These are phyloP conservation scores for Dryas iulia DNA, from an alignment of 1,140 invertebrate species.

Conservation along the genomic window DNA sequence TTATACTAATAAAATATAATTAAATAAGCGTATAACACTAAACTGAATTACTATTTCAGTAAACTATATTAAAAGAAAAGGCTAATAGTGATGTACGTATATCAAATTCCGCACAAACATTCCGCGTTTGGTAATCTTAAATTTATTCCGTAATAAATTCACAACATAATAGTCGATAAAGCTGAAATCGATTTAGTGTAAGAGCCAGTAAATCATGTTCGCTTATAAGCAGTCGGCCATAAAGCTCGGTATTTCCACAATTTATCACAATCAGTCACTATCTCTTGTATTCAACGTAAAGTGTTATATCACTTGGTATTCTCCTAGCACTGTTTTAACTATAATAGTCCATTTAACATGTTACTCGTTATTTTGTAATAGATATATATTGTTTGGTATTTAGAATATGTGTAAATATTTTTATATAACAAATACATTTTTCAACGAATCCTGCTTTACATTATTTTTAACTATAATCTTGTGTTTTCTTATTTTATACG, in stretches of 20 bases:
- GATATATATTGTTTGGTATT: background rate
- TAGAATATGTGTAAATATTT: background rate
- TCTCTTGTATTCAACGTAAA: slow-evolving; percentile 11
- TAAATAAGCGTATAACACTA: background rate
- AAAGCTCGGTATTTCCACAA: slow-evolving; percentile 19
- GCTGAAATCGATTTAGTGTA: slow-evolving; percentile 19
- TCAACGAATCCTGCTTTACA: no score
- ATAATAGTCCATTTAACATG: background rate
- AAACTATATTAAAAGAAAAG: background rate
- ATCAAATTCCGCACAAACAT: background rate
- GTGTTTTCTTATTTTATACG: no score
- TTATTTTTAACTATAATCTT: no score
- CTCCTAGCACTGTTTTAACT: background rate
- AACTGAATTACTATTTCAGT: background rate
- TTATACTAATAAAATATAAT: no score
- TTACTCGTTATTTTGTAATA: background rate
- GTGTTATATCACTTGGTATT: slow-evolving; percentile 12
- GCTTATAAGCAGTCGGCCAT: slow-evolving; percentile 14
- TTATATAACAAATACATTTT: no score
- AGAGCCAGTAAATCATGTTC: slow-evolving; percentile 21
- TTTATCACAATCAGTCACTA: slow-evolving; percentile 22
- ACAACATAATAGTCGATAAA: slow-evolving; percentile 17
- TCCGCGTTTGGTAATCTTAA: slow-evolving; percentile 2
- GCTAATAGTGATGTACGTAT: background rate
- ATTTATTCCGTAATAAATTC: slow-evolving; percentile 14